Evolutionary conservation across 2,888 invertebrate species (phyloP).

Genomic region (Drosophila neotestacea): DNA sequence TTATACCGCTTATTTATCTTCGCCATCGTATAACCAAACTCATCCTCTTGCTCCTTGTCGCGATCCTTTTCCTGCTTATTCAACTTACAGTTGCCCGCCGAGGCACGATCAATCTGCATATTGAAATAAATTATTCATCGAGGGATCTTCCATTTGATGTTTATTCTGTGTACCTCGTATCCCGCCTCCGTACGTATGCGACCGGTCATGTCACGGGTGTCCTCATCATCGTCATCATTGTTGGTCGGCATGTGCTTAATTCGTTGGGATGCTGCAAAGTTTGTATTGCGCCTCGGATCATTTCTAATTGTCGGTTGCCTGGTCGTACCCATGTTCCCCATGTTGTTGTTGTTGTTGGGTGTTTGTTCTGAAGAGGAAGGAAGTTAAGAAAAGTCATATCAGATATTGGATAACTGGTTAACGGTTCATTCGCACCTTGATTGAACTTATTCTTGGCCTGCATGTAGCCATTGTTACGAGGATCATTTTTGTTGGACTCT

Average conservation of each 20-base stretch:
- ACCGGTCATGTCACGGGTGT: conserved; percentile 91
- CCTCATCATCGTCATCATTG: conserved; percentile 88
- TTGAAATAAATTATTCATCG: background rate
- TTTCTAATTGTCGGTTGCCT: conserved; percentile 52
- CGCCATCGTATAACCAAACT: conserved; percentile 96
- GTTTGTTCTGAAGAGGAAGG: conserved; percentile 55
- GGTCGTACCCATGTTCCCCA: conserved; percentile 37
- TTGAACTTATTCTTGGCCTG: conserved; percentile 73
- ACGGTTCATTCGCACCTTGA: conserved; percentile 54
- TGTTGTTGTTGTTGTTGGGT: conserved; percentile 53
- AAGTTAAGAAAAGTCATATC: background rate
- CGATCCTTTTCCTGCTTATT: conserved; percentile 91
- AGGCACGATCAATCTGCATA: conserved; percentile 93
- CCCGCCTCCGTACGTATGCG: conserved; percentile 92
- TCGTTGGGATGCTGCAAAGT: conserved; percentile 69
- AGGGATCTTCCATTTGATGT: too few relatives aligned
- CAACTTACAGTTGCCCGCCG: conserved; percentile 93
- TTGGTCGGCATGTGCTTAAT: conserved; percentile 56
- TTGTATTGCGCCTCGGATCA: conserved; percentile 64
- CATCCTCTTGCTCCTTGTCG: conserved; percentile 95
- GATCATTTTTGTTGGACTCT: conserved; percentile 62
- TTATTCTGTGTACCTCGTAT: conserved; percentile 87
- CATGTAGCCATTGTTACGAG: conserved; percentile 80
- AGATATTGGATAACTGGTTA: background rate
- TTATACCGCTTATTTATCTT: conserved; percentile 97